Percentiles rank a stretch among this genome's conserved stretches.
Evolutionary conservation across 1,140 invertebrate species (phyloP).

Genomic region (Leptestheria dahalacensis): DNA sequence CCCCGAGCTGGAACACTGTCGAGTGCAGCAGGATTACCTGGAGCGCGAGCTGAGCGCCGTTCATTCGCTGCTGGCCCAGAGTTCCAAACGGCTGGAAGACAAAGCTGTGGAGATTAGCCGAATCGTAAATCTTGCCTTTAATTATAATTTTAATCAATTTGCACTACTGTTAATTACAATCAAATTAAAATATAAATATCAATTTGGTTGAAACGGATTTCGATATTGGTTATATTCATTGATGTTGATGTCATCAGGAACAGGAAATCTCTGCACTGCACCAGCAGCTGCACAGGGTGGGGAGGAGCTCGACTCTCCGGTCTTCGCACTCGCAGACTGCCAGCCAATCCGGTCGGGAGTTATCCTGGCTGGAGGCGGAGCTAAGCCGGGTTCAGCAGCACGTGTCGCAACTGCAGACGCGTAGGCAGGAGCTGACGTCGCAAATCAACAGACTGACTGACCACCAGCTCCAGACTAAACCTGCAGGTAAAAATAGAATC

Average conservation of each 20-base stretch:
- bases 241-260: too few relatives aligned
- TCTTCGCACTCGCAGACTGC: conserved; percentile 24
- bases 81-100: conserved; percentile 44
- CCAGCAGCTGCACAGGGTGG: conserved; percentile 4
- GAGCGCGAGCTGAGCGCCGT: conserved; percentile 70
- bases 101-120: conserved; percentile 7
- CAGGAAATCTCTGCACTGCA: conserved; percentile 4
- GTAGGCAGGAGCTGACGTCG: background rate
- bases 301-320: background rate
- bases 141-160: too few relatives aligned
- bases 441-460: background rate
- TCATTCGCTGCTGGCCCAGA: conserved; percentile 65
- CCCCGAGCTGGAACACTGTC: conserved; percentile 47
- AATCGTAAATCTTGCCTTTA: conserved; percentile 33
- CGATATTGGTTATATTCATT: too few relatives aligned
- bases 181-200: too few relatives aligned
- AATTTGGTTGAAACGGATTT: too few relatives aligned
- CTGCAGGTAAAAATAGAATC: background rate
- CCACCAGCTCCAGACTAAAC: background rate
- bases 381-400: conserved; percentile 12
- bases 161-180: too few relatives aligned
- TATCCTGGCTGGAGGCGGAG: conserved; percentile 18
- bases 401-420: conserved; percentile 9
- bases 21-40: conserved; percentile 51
- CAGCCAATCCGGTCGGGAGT: conserved; percentile 40